Evolutionary conservation across 2,888 invertebrate species (phyloP).

Genomic region (Coenonympha arcania): DNA sequence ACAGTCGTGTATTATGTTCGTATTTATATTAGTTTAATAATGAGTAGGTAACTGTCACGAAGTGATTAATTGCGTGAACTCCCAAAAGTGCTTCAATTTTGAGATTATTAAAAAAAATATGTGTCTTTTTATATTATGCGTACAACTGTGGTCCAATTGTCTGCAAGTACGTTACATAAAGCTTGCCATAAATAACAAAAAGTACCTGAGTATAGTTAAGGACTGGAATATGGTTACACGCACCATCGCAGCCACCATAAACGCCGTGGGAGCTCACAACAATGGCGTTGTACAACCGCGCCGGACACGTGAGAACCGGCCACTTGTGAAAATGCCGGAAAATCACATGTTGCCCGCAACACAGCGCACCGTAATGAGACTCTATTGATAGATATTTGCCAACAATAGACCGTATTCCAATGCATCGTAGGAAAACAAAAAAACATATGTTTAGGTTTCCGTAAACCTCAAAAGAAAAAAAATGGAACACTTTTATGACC

Average conservation of each 20-base stretch:
- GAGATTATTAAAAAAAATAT: no score
- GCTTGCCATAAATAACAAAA: not conserved
- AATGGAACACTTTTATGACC: no score
- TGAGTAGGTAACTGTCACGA: no score
- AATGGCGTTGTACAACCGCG: slow-evolving; percentile 24
- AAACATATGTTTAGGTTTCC: no score
- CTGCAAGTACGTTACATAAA: not conserved
- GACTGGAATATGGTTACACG: slow-evolving; percentile 18
- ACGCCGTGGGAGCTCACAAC: slow-evolving; percentile 27
- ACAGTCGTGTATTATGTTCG: no score
- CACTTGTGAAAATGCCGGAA: slow-evolving; percentile 37
- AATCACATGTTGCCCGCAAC: slow-evolving; percentile 40
- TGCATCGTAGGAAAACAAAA: not conserved
- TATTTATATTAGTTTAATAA: no score
- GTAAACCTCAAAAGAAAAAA: no score
- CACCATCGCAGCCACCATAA: slow-evolving; percentile 22
- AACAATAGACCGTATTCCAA: not conserved
- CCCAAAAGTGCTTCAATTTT: no score
- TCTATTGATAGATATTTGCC: slow-evolving; percentile 3
- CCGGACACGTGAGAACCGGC: slow-evolving; percentile 46
- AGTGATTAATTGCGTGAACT: no score
- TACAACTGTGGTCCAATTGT: no score
- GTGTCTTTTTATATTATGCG: no score
- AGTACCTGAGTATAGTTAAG: not conserved
- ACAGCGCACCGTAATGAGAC: slow-evolving; percentile 18